Evolutionary conservation across 2,113 vertebrate species (phyloP).

Genomic region (Neomonachus schauinslandi): DNA sequence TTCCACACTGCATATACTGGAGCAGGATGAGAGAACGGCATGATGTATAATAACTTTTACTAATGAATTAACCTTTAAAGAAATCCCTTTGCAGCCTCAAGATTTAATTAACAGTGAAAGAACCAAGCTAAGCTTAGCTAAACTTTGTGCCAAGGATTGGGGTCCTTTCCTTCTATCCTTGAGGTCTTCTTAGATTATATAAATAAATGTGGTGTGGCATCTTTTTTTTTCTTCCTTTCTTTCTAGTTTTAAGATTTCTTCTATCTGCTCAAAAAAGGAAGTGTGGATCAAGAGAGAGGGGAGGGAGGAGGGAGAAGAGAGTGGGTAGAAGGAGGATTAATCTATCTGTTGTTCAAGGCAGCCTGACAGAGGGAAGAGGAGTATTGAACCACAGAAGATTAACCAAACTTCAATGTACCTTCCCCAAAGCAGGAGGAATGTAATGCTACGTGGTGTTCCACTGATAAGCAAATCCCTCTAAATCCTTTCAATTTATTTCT

Average conservation of each 20-base stretch:
- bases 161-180: slow-evolving; percentile 61
- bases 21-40: slow-evolving; percentile 54
- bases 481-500: slow-evolving; percentile 93
- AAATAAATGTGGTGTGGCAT: slow-evolving; percentile 1
- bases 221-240: neutral
- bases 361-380: slow-evolving; percentile 86
- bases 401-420: slow-evolving; percentile 89
- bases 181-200: slow-evolving; percentile 67
- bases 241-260: slow-evolving; percentile 71
- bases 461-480: slow-evolving; percentile 93
- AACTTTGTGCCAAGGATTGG: slow-evolving; percentile 69
- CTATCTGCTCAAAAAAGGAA: slow-evolving; percentile 74
- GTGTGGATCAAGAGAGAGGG: slow-evolving; percentile 58
- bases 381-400: slow-evolving; percentile 90
- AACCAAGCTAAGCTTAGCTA: slow-evolving; percentile 66
- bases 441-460: slow-evolving; percentile 87
- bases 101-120: slow-evolving; percentile 82
- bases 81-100: slow-evolving; percentile 73
- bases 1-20: slow-evolving; percentile 23
- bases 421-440: slow-evolving; percentile 87
- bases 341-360: slow-evolving; percentile 85
- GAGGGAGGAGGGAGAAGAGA: slow-evolving; percentile 65
- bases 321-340: slow-evolving; percentile 81
- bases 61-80: slow-evolving; percentile 80
- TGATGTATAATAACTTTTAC: slow-evolving; percentile 72